A percentile compares a stretch with the other conserved stretches of the same genome.
phyloP scores from a whole-genome alignment of 2,888 invertebrate species.

The Acanthoscelides obtectus region DNA sequence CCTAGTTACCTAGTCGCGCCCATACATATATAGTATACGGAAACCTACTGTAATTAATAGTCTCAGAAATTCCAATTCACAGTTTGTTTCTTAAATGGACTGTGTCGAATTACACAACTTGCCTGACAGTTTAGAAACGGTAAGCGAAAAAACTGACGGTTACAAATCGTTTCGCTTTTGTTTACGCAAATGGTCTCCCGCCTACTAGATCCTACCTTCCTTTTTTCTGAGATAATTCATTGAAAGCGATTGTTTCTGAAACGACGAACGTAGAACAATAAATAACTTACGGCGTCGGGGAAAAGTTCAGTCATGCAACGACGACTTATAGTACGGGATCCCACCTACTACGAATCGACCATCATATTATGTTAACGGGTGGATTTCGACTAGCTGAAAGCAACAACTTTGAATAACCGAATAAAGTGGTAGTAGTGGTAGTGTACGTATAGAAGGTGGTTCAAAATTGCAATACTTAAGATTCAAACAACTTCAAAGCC shows the following conservation, averaged over 20 bases:
- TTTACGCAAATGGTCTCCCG: background rate
- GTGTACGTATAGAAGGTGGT: too few species aligned
- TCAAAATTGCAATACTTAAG: too few species aligned
- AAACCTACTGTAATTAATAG: background rate
- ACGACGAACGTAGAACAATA: background rate
- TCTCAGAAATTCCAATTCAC: background rate
- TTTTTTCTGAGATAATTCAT: background rate
- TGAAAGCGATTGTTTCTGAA: background rate
- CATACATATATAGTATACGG: background rate
- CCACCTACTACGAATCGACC: too few species aligned
- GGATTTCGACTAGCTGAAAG: too few species aligned
- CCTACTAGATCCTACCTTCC: background rate
- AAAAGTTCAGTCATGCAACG: background rate
- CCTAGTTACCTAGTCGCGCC: background rate
- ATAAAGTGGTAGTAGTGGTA: too few species aligned
- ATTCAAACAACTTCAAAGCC: too few species aligned
- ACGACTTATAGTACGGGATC: too few species aligned
- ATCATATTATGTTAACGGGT: too few species aligned
- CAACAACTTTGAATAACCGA: too few species aligned
- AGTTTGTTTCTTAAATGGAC: background rate
- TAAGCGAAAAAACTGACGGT: background rate
- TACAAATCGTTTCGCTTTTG: background rate
- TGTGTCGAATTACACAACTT: background rate
- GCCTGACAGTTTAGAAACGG: background rate
- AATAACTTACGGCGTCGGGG: background rate